Evolutionary conservation across 2,888 invertebrate genomes (phyloP).

Genomic region (Cataglyphis altisquamis): DNA sequence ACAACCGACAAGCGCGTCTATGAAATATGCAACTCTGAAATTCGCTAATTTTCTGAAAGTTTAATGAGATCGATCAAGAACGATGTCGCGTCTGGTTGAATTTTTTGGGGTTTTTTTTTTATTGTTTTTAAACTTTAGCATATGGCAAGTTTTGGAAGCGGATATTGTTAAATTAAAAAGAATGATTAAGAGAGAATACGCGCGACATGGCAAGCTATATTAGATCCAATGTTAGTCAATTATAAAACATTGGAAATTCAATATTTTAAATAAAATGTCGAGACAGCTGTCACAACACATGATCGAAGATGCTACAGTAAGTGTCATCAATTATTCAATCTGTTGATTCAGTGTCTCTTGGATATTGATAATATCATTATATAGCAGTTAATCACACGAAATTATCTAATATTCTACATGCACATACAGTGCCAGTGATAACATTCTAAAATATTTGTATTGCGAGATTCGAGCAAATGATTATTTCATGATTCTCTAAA

Average conservation of each 20-base stretch:
- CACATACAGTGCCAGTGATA: background rate
- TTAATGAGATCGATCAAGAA: constrained; percentile 19
- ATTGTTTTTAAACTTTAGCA: background rate
- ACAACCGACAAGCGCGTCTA: constrained; percentile 37
- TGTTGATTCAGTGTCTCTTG: background rate
- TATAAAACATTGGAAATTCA: constrained; percentile 11
- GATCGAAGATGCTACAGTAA: constrained; percentile 7
- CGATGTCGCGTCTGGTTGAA: constrained; percentile 1
- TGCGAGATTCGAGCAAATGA: background rate
- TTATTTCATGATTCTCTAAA: constrained; percentile 13
- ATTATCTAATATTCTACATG: background rate
- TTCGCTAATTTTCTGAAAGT: constrained; percentile 41
- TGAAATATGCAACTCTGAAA: constrained; percentile 47
- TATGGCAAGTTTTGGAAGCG: background rate
- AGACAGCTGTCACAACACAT: constrained; percentile 14
- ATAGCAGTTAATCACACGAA: constrained; percentile 5
- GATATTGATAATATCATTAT: constrained; percentile 17
- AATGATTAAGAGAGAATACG: background rate
- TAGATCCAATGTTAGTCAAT: constrained; percentile 2
- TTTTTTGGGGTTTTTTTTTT: background rate
- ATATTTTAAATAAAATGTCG: constrained; percentile 38
- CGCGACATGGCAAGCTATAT: background rate
- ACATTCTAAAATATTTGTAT: constrained; percentile 22
- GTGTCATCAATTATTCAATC: constrained; percentile 33
- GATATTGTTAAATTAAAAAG: background rate